Evolutionary conservation across 2,113 vertebrate species (phyloP).

Genomic region (Pantherophis guttatus): DNA sequence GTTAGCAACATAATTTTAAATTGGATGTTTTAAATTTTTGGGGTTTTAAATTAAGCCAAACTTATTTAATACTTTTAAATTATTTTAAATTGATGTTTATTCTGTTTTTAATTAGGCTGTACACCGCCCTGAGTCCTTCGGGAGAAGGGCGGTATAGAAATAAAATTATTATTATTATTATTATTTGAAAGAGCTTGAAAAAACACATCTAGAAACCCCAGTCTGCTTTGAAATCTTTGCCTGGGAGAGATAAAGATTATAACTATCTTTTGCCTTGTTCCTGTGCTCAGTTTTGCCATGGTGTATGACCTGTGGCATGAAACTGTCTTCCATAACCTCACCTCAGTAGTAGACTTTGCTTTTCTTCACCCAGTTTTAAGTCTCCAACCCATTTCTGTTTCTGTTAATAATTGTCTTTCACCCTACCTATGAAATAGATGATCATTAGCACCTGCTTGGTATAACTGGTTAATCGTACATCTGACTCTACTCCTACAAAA

Average conservation of each 20-base stretch:
- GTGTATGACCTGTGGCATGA: neutral
- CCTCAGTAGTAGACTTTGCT: neutral
- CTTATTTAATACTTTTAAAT: too few relatives aligned
- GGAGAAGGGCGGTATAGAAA: too few relatives aligned
- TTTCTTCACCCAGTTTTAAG: neutral
- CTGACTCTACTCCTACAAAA: neutral
- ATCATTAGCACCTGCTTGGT: neutral
- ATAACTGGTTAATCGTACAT: neutral
- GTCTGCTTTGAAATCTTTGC: neutral
- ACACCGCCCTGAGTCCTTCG: too few relatives aligned
- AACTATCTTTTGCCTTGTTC: neutral
- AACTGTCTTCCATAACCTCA: neutral
- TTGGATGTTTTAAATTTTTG: too few relatives aligned
- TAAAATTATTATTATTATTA: too few relatives aligned
- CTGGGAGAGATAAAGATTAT: neutral
- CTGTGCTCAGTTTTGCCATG: neutral
- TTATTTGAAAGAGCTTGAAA: neutral
- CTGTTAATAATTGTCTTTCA: neutral
- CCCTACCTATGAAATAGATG: neutral
- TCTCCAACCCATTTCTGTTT: neutral
- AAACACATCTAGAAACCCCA: neutral
- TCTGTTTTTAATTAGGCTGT: too few relatives aligned
- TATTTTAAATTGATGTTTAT: too few relatives aligned
- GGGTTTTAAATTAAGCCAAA: too few relatives aligned
- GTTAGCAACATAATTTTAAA: too few relatives aligned